Evolutionary conservation across 2,113 vertebrate species (phyloP), one percentile per base, ranked within the genome.

Genomic region (Tetrao urogallus): DNA sequence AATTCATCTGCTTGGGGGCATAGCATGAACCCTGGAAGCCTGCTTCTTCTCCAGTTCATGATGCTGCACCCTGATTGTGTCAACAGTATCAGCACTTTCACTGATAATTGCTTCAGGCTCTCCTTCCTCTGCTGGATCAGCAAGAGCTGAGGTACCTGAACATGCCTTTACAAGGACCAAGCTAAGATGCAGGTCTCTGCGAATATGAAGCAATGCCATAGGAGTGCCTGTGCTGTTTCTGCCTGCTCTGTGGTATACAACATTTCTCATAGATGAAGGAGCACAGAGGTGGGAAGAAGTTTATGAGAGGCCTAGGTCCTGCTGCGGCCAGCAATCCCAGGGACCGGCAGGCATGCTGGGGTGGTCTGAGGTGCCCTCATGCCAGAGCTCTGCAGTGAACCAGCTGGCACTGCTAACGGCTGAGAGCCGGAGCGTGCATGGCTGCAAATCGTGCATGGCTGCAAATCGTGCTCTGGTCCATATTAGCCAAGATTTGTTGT

Each of bases 91-190:
- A 5, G n/a, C 43, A 30, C 71, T 89, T 89, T 82, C 2, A 1
- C 11, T 2, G 52, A 16, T 0, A 3, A 18, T 78, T 67, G 61
- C 58, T 77, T 81, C 34, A 86, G 73, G 82, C 80, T 83, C 57
- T 17, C 21, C 85, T 87, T 70, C 21, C 38, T 89, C 69, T 71
- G 67, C 77, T 90, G 75, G 72, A 50, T 91, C 72, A 89, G 82
- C 8, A 0, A 64, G 72, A 92, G 32, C 71, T 47, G 71, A 1
- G 1, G 40, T 34, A 34, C 40, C 30, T 82, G 84, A 89, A 77
- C 43, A 3, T 60, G 75, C 52, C 65, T 88, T 86, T 82, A 70
- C 79, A 89, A 77, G 64, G 75, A 70, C 38, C 13, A 36, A 80
- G 50, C 71, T 34, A n/a, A 86, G 79, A 45, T 20, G 27, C 45